Evolutionary conservation across 2,888 invertebrate species (phyloP), one percentile per base, ranked within the genome.

Genomic region (Eupithecia dodoneata): DNA sequence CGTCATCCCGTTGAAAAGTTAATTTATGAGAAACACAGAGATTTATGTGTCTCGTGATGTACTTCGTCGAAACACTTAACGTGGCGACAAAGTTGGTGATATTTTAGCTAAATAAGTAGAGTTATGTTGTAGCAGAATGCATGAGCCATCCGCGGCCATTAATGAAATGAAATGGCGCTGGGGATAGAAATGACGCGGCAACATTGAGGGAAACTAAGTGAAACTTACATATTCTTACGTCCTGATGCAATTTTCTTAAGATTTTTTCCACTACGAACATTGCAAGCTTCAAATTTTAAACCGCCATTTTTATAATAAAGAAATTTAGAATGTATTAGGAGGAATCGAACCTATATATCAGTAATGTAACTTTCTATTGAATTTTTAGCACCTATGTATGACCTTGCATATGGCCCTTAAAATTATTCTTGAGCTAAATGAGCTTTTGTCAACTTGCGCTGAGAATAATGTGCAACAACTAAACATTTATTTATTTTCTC

Each of bases 21-120:
- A 91, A 92, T 93, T 93, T 93, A 93, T 93, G 90, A 86, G 87
- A 91, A 89, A 90, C 87, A 78, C 81, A 80, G 81, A 87, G 92
- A 93, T 93, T 93, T 93, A 93, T 90, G 80, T 78, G 80, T 83
- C 85, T 88, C 88, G 86, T 89, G 90, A 90, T 88, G 87, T 86
- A 78, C 81, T 91, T 89, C 88, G 85, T 79, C 81, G 88, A 88
- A 90, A 85, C 80, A 74, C 74, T 77, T 55, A 77, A 76, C 79
- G 76, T 83, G 80, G 77, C 82, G 80, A 86, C 89, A 87, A 87
- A 85, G 87, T 89, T 84, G 80, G 79, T 74, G 76, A 79, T n/a
- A 15, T 74, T 42, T 71, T 63, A 72, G 67, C 12, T 75, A 41
- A 65, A 75, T 70, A 70, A 70, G 71, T 71, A 70, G 30, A 70